Evolutionary conservation across 2,113 vertebrate species (phyloP), one percentile per base, ranked within the genome.

Genomic region (Setophaga kirtlandii): DNA sequence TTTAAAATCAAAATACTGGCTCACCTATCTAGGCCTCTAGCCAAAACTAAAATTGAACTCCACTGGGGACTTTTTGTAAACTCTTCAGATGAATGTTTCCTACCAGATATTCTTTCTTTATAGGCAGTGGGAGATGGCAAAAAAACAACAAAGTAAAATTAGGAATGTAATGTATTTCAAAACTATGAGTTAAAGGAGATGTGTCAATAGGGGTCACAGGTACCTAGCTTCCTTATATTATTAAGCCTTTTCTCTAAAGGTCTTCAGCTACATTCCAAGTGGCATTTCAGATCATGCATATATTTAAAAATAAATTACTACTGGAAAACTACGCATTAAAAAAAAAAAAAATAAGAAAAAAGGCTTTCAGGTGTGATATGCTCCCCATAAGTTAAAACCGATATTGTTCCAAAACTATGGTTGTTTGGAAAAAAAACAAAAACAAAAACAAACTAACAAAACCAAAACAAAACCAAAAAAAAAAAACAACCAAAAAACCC

Each of bases 301-400:
- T 46, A 44, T 93, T 93, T 81, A 19, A 80, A 69, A 74, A 68
- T 20, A 63, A 74, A 37, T n/a, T 75, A 22, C 2, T 59, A 56
- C 28, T 73, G 4, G 14, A 39, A 68, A 15, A 85, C 5, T 25
- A 24, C 10, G 4, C 1, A 53, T 47, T 7, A 27, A 47, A 56
- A 14, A 35, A 16, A 47, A 42, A 14, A n/a, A 30, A 24, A 24
- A 37, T 3, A 53, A 58, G 3, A 5, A 10, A 31, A 14, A 28
- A 27, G 20, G 10, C 3, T 44, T 87, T 67, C 39, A 16, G 5
- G 4, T 79, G 84, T 53, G 3, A 12, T 21, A 13, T 44, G 47
- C 2, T 50, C 5, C 5, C 13, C 0, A 1, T 42, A 63, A 35
- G 4, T 27, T 20, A 70, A 68, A 23, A 76, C 5, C 4, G 6